These are phyloP conservation scores for Intellagama lesueurii DNA, from an alignment of 2,797 vertebrate species.

Conservation along the genomic window DNA sequence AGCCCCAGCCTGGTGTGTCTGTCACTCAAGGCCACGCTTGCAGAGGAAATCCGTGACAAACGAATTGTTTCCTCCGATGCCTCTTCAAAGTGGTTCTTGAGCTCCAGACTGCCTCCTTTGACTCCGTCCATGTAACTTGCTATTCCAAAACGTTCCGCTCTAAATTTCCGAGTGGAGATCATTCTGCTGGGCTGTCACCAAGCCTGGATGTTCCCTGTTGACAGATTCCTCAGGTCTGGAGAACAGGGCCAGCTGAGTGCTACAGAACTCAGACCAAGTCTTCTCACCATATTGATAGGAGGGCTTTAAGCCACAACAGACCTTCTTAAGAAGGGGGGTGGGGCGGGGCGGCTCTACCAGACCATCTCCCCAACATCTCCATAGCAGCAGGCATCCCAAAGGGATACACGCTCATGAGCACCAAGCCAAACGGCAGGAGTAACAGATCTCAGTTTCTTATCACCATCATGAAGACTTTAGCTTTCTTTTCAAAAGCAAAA, in stretches of 20 bases:
- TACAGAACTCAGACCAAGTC: background rate
- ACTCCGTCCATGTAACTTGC: slow-evolving; percentile 8
- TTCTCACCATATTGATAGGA: background rate
- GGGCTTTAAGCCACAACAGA: background rate
- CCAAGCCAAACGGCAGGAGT: background rate
- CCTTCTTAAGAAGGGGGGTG: too few relatives aligned
- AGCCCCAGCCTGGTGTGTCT: background rate
- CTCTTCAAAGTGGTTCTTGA: slow-evolving; percentile 52
- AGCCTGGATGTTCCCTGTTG: background rate
- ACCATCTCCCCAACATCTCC: too few relatives aligned
- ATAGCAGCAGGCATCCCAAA: background rate
- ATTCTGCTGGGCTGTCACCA: slow-evolving; percentile 2
- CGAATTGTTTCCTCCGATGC: background rate
- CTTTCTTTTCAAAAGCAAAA: too few relatives aligned
- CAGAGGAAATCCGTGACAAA: slow-evolving; percentile 26
- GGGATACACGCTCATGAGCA: background rate
- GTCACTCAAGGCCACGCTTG: slow-evolving; percentile 36
- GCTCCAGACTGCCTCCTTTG: slow-evolving; percentile 37
- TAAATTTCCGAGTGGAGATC: slow-evolving; percentile 34
- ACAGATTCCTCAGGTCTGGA: background rate
- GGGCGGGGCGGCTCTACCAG: too few relatives aligned
- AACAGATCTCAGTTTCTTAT: too few relatives aligned
- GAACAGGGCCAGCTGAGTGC: too few relatives aligned
- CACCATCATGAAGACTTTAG: background rate
- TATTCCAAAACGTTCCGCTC: slow-evolving; percentile 14